Base-by-base conservation (phyloP, 2,113 vertebrate species). In the Eudyptes chrysolophus region DNA sequence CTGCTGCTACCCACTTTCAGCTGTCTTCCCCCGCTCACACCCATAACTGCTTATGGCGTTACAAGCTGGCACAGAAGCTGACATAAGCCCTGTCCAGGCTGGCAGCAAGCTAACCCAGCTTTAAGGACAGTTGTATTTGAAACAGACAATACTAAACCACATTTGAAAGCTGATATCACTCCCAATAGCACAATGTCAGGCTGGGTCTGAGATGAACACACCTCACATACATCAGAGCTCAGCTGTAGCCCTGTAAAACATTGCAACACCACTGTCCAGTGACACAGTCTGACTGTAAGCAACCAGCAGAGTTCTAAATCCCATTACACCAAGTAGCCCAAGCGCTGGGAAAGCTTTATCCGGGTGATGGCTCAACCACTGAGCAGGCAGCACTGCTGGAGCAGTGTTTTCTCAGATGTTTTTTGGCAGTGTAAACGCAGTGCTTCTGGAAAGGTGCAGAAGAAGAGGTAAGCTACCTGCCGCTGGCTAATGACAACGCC, bases 381-480 rank as follows among this genome's bases (percentile, higher is more conserved):
- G 7, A 49, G 58, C 74, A 46, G 46, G 6, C 10, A 20, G 75
- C 4, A 1, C 32, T 22, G 54, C 42, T 13, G 34, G 32, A 62
- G 36, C 16, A 22, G 42, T 4, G 27, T 21, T 62, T 69, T 14
- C 48, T 55, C 40, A 10, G 54, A 5, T 13, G 15, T 8, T 27
- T 55, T 40, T 11, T 16, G 48, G 52, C 3, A 1, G 29, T 10
- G 25, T 10, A 24, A 30, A 32, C 1, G 4, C 48, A 0, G 7
- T 22, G 36, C n/a, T 60, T 11, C 38, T 18, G 32, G 21, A 9
- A 26, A 42, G 74, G 49, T 0, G 1, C 7, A 2, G 51, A 18
- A 12, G 48, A 44, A 34, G 27, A 58, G 49, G 61, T 5, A 19
- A 84, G 60, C 22, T 13, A 34, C 44, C 42, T 79, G 55, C 44